Conservation (phyloP, 2,797 vertebrate genomes). For the Megaceryle alcyon region DNA sequence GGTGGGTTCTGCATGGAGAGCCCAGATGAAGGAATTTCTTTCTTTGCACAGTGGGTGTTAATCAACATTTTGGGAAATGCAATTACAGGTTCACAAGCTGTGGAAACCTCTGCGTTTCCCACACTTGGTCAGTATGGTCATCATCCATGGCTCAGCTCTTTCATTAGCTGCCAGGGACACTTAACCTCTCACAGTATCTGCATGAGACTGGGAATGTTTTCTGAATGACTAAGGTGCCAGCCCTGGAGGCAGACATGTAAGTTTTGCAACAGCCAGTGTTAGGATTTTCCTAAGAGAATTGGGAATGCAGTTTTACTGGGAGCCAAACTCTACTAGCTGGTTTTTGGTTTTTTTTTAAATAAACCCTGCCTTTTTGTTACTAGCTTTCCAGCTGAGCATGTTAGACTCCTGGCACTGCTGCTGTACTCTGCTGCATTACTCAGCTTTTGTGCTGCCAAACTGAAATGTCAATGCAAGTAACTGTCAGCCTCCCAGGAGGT, state of each 20-base stretch:
- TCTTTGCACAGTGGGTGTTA: background rate
- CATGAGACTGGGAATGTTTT: background rate
- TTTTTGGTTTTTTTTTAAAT: background rate
- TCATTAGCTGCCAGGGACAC: slow-evolving; percentile 14
- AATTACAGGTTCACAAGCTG: background rate
- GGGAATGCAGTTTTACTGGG: background rate
- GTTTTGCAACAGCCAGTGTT: background rate
- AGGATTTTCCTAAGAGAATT: slow-evolving; percentile 25
- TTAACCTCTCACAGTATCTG: background rate
- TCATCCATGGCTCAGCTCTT: background rate
- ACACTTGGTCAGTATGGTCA: slow-evolving; percentile 3
- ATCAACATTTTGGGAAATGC: slow-evolving; percentile 52
- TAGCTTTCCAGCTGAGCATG: slow-evolving; percentile 15
- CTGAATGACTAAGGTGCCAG: background rate
- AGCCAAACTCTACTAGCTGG: background rate
- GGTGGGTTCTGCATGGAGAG: background rate
- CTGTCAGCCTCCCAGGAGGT: background rate
- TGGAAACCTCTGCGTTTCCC: slow-evolving; percentile 43
- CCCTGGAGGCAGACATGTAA: background rate
- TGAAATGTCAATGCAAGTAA: background rate
- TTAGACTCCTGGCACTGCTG: background rate
- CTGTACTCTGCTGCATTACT: background rate
- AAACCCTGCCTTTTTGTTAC: background rate
- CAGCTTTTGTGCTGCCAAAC: slow-evolving; percentile 48
- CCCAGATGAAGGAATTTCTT: background rate